Percentiles rank a stretch among this genome's conserved stretches.
phyloP scores from a whole-genome alignment of 1,140 invertebrate genomes.

The Procambarus virginalis region DNA sequence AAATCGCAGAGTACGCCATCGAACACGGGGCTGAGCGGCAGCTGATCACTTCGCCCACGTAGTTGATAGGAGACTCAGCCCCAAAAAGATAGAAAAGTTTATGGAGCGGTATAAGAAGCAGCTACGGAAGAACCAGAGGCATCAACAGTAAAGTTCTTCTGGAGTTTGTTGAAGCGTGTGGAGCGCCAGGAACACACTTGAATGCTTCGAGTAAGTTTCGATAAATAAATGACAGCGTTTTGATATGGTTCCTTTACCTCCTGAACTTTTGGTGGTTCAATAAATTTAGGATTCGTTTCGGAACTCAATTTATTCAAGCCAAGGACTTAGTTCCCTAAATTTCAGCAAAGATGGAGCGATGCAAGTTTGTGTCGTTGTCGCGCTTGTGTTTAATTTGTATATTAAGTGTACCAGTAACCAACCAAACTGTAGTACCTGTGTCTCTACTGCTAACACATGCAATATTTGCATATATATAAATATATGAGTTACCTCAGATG shows the following conservation, averaged over 20 bases:
- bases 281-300: neutral
- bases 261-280: neutral
- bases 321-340: neutral
- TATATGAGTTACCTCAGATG: neutral
- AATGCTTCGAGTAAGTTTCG: neutral
- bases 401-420: neutral
- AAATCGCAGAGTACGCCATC: conserved; percentile 41
- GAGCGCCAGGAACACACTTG: neutral
- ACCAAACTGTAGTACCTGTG: conserved; percentile 3
- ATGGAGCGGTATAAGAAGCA: conserved; percentile 24
- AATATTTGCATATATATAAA: neutral
- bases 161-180: neutral
- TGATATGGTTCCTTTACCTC: neutral
- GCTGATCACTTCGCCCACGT: conserved; percentile 85
- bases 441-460: neutral
- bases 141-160: neutral
- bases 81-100: conserved; percentile 43
- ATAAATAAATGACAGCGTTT: neutral
- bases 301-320: neutral
- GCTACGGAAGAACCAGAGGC: neutral
- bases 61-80: conserved; percentile 28
- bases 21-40: conserved; percentile 75
- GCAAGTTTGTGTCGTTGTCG: neutral
- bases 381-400: neutral
- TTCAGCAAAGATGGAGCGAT: neutral